Evolutionary conservation across 2,113 vertebrate species (phyloP).

Genomic region (Phoenicopterus ruber): DNA sequence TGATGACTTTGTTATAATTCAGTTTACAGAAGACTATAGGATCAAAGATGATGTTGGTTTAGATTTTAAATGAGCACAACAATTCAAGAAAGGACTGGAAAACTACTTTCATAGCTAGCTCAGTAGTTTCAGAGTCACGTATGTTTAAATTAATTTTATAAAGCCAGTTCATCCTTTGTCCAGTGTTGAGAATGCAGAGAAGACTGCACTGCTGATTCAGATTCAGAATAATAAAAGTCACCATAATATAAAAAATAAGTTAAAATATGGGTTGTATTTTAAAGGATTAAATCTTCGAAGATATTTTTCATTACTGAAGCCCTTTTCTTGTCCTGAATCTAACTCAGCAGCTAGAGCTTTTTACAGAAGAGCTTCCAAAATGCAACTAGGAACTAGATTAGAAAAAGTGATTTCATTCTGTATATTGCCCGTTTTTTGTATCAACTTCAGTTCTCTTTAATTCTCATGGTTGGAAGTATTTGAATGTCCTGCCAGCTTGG

Average conservation of each 20-base stretch:
- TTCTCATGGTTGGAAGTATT: neutral
- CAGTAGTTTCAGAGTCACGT: neutral
- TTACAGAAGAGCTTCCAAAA: neutral
- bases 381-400: neutral
- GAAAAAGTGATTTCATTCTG: neutral
- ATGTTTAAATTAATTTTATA: neutral
- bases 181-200: neutral
- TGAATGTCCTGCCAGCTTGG: neutral
- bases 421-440: neutral
- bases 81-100: neutral
- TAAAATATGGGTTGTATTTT: neutral
- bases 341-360: neutral
- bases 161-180: neutral
- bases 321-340: neutral
- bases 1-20: neutral
- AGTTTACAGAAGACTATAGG: neutral
- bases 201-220: neutral
- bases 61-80: neutral
- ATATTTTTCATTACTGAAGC: neutral
- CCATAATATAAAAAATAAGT: neutral
- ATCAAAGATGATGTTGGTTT: neutral
- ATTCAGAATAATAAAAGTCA: neutral
- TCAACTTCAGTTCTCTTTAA: neutral
- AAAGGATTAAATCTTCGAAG: neutral
- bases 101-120: neutral